Evolutionary conservation across 2,888 invertebrate genomes (phyloP), one percentile per base, ranked within the genome.

Genomic region (Margaritifera margaritifera): DNA sequence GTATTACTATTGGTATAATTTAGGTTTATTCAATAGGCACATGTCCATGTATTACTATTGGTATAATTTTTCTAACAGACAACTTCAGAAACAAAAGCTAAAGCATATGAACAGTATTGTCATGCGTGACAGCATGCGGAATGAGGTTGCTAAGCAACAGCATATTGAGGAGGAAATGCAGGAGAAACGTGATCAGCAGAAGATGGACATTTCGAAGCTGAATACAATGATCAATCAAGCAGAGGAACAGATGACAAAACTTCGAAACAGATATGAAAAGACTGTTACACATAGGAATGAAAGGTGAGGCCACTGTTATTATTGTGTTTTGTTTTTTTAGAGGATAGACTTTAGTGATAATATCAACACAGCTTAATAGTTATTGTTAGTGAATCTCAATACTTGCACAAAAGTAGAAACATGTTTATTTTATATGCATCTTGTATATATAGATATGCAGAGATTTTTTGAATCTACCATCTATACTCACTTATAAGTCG

Each of bases 191-290:
- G 88, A 89, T 64, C 89, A 90, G 73, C 89, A 89, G 77, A 86
- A 85, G 71, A 87, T 89, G 87, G 89, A 90, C 77, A 89, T 90
- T 65, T 79, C 83, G 62, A 89, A 89, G 72, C 80, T 90, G 53
- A 90, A 89, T 74, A 75, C 86, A 68, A 87, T 90, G 86, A 89
- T 90, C 66, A 89, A 89, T 79, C 87, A 88, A 62, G 86, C 88
- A 1, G 90, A 90, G 75, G 88, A 90, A 69, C 84, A 88, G 68
- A 89, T 89, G 86, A 88, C 88, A 6, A 84, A 86, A 61, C 81
- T 89, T 27, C 75, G 89, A 64, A 89, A 89, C 65, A 79, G 86
- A 68, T 90, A 89, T 66, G 89, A 89, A 64, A 84, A 85, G 42
- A 87, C 87, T 56, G 87, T 89, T 15, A 86, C 89, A 68, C 85